Evolutionary conservation across 2,113 vertebrate species (phyloP).

Genomic region (Phalacrocorax pelagicus): DNA sequence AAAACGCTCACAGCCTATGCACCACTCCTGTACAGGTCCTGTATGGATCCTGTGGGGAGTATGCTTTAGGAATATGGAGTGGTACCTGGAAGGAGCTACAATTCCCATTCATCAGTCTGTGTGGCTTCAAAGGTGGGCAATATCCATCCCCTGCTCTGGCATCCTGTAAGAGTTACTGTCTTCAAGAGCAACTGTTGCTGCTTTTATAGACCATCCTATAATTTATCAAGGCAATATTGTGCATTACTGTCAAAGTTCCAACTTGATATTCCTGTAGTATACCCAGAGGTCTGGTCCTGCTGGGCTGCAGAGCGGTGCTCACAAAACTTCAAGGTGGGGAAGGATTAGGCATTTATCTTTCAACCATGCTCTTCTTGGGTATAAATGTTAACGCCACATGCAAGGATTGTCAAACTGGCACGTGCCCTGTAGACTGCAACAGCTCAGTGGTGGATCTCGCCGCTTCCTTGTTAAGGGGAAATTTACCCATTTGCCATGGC

Average conservation of each 20-base stretch:
- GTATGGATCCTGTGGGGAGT: neutral
- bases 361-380: neutral
- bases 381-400: neutral
- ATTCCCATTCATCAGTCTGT: neutral
- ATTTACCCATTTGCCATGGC: neutral
- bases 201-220: neutral
- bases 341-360: neutral
- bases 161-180: neutral
- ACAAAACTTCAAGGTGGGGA: neutral
- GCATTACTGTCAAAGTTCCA: fast-evolving
- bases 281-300: neutral
- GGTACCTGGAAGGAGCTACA: neutral
- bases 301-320: neutral
- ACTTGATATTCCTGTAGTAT: neutral
- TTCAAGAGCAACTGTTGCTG: neutral
- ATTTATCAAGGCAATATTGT: fast-evolving
- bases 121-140: neutral
- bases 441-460: neutral
- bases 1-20: fast-evolving
- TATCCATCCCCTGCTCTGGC: neutral
- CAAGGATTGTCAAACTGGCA: neutral
- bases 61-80: fast-evolving
- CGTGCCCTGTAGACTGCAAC: neutral
- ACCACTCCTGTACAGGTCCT: neutral
- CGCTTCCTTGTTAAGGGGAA: neutral